Base-by-base conservation (phyloP, 2,888 invertebrate species). In the Allygus modestus region DNA sequence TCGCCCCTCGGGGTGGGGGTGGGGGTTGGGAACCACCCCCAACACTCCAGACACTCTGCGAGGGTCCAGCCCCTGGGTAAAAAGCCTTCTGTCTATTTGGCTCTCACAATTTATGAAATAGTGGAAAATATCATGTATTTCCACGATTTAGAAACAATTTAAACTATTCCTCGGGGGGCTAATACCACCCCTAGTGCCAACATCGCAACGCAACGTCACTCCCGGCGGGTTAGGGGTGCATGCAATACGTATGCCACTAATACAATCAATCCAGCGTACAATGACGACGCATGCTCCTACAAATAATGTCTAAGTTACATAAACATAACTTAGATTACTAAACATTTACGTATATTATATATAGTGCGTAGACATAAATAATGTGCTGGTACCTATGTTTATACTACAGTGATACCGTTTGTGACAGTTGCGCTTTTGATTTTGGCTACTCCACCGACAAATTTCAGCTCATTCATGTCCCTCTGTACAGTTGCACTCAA, bases 31-130 rank as follows among this genome's bases (percentile, higher is more conserved):
- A 0, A 2, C 20, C 20, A 20, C 2, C 58, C 58, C 58, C 58
- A 58, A 20, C 58, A 7, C 79, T 31, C 54, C 79, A 20, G 17
- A 2, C 9, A 4, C 26, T 58, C 37, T 26, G 51, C 17, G 51
- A 58, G 61, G 61, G 83, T 58, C 83, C 83, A 83, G 83, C 83
- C 83, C 83, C 83, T 82, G 82, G 82, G 73, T 54, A 82, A 23
- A 46, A 43, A 77, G 46, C 77, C 77, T 26, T 11, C 77, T 77
- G 77, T 28, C 77, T 77, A 46, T 77, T 77, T 43, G 28, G 37
- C 46, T 77, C 15, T 20, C 17, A 9, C 31, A 28, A 4, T 65
- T n/a, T 65, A 28, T 31, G 20, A 54, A 23, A 23, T 51, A 54
- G 11, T 54, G 1, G 9, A 46, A 46, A 46, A 9, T 15, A 46